Conservation (phyloP, 2,797 vertebrate genomes). For the Cyprinodon diabolis region DNA sequence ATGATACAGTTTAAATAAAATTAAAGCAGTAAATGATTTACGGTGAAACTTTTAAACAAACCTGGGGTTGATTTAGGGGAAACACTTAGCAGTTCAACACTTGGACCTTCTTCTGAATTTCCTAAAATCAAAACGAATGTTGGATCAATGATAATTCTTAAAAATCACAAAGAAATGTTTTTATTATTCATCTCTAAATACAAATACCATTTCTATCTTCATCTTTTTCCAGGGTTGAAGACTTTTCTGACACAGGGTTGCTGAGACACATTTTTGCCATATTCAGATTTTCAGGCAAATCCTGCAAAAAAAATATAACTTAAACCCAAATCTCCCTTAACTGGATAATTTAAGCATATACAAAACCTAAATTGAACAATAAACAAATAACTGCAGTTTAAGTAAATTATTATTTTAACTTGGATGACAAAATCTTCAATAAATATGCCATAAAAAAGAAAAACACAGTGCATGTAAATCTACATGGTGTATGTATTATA, state of each 20-base stretch:
- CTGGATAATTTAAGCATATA: not conserved
- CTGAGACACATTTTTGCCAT: conserved; percentile 65
- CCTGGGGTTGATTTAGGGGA: conserved; percentile 84
- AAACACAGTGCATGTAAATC: not conserved
- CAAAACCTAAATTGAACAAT: not conserved
- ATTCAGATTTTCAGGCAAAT: conserved; percentile 53
- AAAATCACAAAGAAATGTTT: not conserved
- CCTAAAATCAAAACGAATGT: conserved; percentile 65
- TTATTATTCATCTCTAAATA: not conserved
- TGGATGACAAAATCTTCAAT: not conserved
- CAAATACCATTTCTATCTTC: conserved; percentile 71
- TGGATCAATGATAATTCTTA: not conserved
- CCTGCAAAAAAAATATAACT: conserved; percentile 42
- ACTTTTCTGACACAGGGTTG: conserved; percentile 34
- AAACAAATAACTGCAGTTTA: too few species aligned
- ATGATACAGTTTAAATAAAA: not conserved
- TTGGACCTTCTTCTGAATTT: conserved; percentile 83
- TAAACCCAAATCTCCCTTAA: not conserved
- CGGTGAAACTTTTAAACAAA: conserved; percentile 17
- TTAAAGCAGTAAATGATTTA: not conserved
- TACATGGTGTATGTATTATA: not conserved
- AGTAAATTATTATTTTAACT: not conserved
- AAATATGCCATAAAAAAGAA: not conserved
- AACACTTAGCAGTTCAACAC: conserved; percentile 84
- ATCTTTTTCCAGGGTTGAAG: conserved; percentile 32